These are phyloP conservation scores for Chelmon rostratus DNA, from an alignment of 2,797 vertebrate genomes.

Conservation along the genomic window DNA sequence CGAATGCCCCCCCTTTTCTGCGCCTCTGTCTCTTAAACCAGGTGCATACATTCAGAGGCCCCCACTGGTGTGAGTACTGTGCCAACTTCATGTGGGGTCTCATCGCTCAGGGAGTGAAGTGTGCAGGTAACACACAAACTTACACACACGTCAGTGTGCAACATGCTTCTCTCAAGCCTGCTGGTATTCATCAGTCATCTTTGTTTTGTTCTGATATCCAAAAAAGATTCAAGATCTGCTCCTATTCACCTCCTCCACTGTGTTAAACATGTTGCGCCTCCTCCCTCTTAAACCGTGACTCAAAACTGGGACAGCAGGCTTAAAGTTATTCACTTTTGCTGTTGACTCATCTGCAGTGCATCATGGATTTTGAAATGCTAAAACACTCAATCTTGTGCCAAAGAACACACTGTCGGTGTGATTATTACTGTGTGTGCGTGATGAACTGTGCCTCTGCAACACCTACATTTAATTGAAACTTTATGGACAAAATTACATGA, in stretches of 20 bases:
- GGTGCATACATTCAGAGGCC: slow-evolving; percentile 96
- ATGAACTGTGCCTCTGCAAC: slow-evolving; percentile 23
- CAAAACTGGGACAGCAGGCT: slow-evolving; percentile 32
- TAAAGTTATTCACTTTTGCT: slow-evolving; percentile 53
- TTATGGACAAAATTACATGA: background rate
- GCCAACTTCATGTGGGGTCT: slow-evolving; percentile 99
- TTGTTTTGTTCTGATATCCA: background rate
- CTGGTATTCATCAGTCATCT: background rate
- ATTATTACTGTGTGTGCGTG: slow-evolving; percentile 45
- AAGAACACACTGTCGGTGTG: slow-evolving; percentile 51
- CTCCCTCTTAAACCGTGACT: slow-evolving; percentile 44
- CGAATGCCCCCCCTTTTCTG: too few relatives aligned
- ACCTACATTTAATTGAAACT: slow-evolving; percentile 14
- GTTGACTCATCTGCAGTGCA: slow-evolving; percentile 64
- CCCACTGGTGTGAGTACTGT: slow-evolving; percentile 97
- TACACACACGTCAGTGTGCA: background rate
- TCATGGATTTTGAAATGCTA: slow-evolving; percentile 56
- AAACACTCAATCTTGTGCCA: slow-evolving; percentile 47
- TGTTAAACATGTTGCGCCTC: background rate
- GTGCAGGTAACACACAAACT: slow-evolving; percentile 90
- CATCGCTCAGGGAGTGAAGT: slow-evolving; percentile 96
- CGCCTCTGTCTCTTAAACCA: slow-evolving; percentile 59
- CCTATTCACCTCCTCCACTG: background rate
- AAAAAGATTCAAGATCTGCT: background rate
- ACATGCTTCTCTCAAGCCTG: background rate